Evolutionary conservation across 2,113 vertebrate species (phyloP).

Genomic region (Morone chrysops): DNA sequence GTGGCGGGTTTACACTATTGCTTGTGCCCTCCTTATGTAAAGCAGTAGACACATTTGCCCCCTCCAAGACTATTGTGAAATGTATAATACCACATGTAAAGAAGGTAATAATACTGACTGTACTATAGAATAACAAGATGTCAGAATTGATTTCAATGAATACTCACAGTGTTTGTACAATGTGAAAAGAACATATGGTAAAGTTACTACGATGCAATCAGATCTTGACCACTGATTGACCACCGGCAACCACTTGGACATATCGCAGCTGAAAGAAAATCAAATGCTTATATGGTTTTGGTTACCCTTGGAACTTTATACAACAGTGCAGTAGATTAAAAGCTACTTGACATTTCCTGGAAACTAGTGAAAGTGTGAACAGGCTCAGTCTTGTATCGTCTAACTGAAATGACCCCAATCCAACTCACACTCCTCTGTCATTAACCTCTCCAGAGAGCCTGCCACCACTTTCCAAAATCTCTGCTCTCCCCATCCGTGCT

Average conservation of each 20-base stretch:
- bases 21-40: too few species aligned
- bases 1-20: too few species aligned
- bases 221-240: not conserved
- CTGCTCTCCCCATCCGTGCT: conserved; percentile 3
- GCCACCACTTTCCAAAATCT: conserved; percentile 11
- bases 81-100: not conserved
- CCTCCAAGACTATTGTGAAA: too few species aligned
- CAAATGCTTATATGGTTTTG: not conserved
- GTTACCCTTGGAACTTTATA: not conserved
- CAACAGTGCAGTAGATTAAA: conserved; percentile 4
- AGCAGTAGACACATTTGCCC: too few species aligned
- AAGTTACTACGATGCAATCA: not conserved
- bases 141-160: not conserved
- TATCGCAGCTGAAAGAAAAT: not conserved
- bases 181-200: not conserved
- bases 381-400: not conserved
- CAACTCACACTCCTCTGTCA: not conserved
- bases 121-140: not conserved
- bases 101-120: too few species aligned
- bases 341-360: conserved; percentile 20
- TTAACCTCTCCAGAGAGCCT: not conserved
- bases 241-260: not conserved
- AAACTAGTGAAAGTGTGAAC: conserved; percentile 30
- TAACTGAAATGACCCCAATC: conserved; percentile 13
- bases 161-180: not conserved